Evolutionary conservation across 2,113 vertebrate species (phyloP).

Genomic region (Scartelaos histophorus): DNA sequence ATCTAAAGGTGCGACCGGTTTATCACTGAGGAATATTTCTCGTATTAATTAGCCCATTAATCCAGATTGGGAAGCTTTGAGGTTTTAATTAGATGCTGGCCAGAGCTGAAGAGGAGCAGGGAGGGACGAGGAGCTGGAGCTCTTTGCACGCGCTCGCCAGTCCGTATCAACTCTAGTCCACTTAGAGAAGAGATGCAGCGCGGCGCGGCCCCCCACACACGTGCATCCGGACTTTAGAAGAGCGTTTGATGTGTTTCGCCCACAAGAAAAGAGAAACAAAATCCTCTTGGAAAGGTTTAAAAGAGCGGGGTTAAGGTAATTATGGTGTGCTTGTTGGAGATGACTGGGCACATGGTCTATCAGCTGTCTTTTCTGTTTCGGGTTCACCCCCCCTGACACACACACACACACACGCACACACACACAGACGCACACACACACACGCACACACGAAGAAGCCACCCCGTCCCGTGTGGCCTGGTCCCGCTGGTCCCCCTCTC

Average conservation of each 20-base stretch:
- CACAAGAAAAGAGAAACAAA: slow-evolving; percentile 44
- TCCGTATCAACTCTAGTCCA: slow-evolving; percentile 71
- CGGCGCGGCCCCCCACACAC: slow-evolving; percentile 46
- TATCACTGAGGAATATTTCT: slow-evolving; percentile 77
- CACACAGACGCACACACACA: slow-evolving; percentile 25
- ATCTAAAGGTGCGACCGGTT: slow-evolving; percentile 73
- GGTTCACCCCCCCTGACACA: slow-evolving; percentile 7
- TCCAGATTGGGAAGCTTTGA: slow-evolving; percentile 80
- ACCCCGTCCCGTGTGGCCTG: slow-evolving; percentile 57
- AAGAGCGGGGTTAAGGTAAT: slow-evolving; percentile 74
- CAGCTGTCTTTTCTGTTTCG: slow-evolving; percentile 64
- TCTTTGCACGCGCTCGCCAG: slow-evolving; percentile 64
- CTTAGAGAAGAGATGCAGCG: slow-evolving; percentile 61
- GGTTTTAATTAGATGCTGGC: slow-evolving; percentile 83
- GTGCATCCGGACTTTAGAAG: slow-evolving; percentile 63
- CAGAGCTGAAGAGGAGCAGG: slow-evolving; percentile 79
- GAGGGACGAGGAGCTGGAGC: slow-evolving; percentile 58
- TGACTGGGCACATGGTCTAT: slow-evolving; percentile 71
- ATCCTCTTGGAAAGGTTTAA: slow-evolving; percentile 65
- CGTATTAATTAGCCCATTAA: slow-evolving; percentile 83
- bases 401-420: slow-evolving; percentile 22
- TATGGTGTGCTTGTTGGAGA: slow-evolving; percentile 72
- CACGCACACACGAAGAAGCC: slow-evolving; percentile 48
- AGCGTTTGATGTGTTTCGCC: slow-evolving; percentile 62
- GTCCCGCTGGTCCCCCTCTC: slow-evolving; percentile 34